Evolutionary conservation across 2,888 invertebrate genomes (phyloP), one percentile per base, ranked within the genome.

Genomic region (Pyralis farinalis): DNA sequence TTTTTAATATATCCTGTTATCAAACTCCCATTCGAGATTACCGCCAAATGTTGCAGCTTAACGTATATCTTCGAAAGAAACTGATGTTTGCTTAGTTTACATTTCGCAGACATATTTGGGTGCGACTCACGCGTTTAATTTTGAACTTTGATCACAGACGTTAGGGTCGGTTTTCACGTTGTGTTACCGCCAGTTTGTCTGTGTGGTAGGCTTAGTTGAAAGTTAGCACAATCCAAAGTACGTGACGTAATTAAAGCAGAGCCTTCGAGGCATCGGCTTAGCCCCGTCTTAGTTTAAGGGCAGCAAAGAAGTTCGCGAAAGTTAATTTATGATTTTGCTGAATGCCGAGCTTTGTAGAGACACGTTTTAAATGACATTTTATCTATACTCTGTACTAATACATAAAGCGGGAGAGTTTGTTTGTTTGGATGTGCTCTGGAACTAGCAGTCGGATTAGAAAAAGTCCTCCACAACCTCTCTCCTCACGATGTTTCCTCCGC

Each of bases 11-110:
- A 55, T 55, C 43, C 51, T 58, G 47, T 53, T 52, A 58, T 51
- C 51, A 49, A 55, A 61, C 56, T 16, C 12, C 3, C 11, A 33
- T 39, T 58, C 43, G 46, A 63, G 72, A 75, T 75, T 74, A 75
- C 59, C 61, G 60, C 52, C 72, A 70, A 67, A 70, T 64, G 67
- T 59, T 52, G 55, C 46, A 49, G 63, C 77, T 80, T 77, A 73
- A 58, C 72, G 75, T 72, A 70, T 72, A 75, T 74, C 73, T 68
- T 58, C 49, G 67, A 64, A 73, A 73, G 71, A 70, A 74, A 60
- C 48, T 33, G 16, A 12, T 44, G 34, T 51, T 50, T 46, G 29
- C 34, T 28, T 29, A 29, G 20, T 31, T 11, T 34, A 27, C 12
- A 38, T 32, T 22, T 12, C 16, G 4, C 27, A 27, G 16, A 20